A percentile compares a stretch with the other conserved stretches of the same genome.
Evolutionary conservation across 2,113 vertebrate genomes (phyloP).

Genomic region (Serinus canaria): DNA sequence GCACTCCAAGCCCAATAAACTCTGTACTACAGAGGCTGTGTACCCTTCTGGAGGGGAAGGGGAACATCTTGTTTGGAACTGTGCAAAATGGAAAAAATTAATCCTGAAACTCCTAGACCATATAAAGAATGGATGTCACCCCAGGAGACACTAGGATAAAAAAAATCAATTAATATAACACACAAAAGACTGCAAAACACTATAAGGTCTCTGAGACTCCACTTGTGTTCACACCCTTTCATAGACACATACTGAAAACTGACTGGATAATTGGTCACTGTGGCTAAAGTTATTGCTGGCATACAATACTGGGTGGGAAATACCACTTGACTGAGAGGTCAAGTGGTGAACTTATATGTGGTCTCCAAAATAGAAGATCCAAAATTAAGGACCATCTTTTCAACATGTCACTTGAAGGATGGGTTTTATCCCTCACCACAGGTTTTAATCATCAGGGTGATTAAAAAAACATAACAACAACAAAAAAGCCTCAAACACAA

Average conservation of each 20-base stretch:
- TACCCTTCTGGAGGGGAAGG: not conserved
- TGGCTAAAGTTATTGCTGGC: not conserved
- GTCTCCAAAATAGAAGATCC: not conserved
- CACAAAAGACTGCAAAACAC: not conserved
- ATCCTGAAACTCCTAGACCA: not conserved
- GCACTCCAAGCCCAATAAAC: not conserved
- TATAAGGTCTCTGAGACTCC: not conserved
- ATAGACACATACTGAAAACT: not conserved
- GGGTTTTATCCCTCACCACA: fast-evolving
- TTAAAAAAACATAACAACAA: not conserved
- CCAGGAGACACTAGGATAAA: not conserved
- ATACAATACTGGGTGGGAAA: not conserved
- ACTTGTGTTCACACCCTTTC: not conserved
- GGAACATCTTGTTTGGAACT: not conserved
- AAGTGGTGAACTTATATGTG: not conserved
- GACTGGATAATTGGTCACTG: not conserved
- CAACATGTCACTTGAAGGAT: not conserved
- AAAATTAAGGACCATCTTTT: not conserved
- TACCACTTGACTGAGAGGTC: not conserved
- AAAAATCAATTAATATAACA: not conserved
- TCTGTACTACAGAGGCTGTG: not conserved
- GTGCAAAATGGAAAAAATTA: not conserved
- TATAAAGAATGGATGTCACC: not conserved
- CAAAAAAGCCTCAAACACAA: not conserved
- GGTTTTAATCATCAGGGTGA: not conserved